Evolutionary conservation across 2,113 vertebrate species (phyloP).

Genomic region (Chaetodon auriga): DNA sequence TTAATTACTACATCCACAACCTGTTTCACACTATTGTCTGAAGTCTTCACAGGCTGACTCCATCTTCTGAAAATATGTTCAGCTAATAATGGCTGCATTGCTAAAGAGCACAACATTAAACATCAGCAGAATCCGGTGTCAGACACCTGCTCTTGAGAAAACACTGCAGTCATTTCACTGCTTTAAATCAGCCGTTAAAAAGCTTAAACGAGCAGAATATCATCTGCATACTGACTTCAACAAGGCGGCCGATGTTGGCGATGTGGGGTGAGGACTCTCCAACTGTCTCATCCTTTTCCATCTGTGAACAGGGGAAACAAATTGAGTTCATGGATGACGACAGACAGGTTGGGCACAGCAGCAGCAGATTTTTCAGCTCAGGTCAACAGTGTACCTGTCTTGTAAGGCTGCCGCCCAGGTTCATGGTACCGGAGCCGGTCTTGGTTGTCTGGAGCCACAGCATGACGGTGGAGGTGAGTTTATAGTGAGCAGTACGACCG

Average conservation of each 20-base stretch:
- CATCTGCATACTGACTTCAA: conserved; percentile 88
- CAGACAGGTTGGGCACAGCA: background rate
- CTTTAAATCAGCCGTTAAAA: background rate
- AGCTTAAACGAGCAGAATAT: background rate
- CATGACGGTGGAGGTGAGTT: conserved; percentile 99
- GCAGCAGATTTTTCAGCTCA: too few relatives aligned
- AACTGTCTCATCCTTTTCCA: conserved; percentile 98
- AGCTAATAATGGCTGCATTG: background rate
- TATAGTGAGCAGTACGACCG: conserved; percentile 98
- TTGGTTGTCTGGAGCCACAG: conserved; percentile 99
- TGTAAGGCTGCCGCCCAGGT: conserved; percentile 97
- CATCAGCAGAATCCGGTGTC: background rate
- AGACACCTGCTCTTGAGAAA: background rate
- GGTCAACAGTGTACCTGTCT: conserved; percentile 88
- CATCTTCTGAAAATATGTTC: background rate
- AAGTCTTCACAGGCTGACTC: too few relatives aligned
- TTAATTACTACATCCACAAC: background rate
- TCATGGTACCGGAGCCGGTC: conserved; percentile 97
- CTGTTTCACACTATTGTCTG: too few relatives aligned
- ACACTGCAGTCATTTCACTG: background rate
- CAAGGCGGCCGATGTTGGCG: conserved; percentile 97
- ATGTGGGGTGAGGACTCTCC: conserved; percentile 97
- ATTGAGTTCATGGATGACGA: background rate
- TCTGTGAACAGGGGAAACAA: conserved; percentile 79
- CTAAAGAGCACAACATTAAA: background rate